Conservation (phyloP, 2,797 vertebrate genomes). For the Myotis planiceps region DNA sequence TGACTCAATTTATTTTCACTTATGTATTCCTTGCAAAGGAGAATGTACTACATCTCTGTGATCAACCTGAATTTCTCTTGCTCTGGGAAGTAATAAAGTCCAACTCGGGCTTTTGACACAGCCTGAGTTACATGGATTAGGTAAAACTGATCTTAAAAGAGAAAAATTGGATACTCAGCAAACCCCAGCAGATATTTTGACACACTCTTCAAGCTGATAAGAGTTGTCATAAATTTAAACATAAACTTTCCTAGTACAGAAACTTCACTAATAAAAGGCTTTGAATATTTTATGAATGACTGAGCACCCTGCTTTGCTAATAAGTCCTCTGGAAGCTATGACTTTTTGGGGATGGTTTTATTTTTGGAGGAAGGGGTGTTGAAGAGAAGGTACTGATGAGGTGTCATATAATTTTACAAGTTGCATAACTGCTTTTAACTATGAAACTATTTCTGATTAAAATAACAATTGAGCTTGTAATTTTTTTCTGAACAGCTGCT, state of each 20-base stretch:
- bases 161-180: conserved; percentile 79
- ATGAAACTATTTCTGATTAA: conserved; percentile 88
- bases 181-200: conserved; percentile 80
- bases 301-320: conserved; percentile 77
- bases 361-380: conserved; percentile 78
- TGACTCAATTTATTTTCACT: conserved; percentile 53
- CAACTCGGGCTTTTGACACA: conserved; percentile 75
- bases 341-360: conserved; percentile 61
- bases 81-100: conserved; percentile 74
- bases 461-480: conserved; percentile 91
- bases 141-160: conserved; percentile 81
- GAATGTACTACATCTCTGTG: conserved; percentile 34
- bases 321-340: conserved; percentile 68
- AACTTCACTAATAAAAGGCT: conserved; percentile 82
- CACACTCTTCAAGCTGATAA: conserved; percentile 77
- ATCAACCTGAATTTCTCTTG: conserved; percentile 72
- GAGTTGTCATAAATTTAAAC: conserved; percentile 83
- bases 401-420: conserved; percentile 87
- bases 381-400: conserved; percentile 85
- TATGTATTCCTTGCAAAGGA: conserved; percentile 56
- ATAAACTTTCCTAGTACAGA: conserved; percentile 79
- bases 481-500: conserved; percentile 91
- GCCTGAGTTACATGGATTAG: conserved; percentile 74
- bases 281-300: conserved; percentile 85
- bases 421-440: conserved; percentile 89